Conservation (phyloP, 2,113 vertebrate species). For the Ornithorhynchus anatinus region DNA sequence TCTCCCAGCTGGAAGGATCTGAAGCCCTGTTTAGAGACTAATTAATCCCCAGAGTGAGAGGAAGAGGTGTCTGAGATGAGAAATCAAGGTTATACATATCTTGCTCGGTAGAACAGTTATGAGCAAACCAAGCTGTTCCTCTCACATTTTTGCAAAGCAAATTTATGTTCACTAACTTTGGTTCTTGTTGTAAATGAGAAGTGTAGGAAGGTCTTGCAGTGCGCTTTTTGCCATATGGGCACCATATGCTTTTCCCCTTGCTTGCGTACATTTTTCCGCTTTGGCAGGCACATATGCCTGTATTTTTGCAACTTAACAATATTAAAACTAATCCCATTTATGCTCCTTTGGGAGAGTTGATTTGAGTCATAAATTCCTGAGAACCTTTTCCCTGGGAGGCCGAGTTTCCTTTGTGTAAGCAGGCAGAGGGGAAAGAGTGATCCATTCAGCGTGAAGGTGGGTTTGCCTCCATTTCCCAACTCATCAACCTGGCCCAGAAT, state of each 20-base stretch:
- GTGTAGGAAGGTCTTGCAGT: conserved; percentile 63
- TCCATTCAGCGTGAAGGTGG: no score
- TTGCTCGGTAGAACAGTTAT: conserved; percentile 64
- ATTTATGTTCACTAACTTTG: conserved; percentile 63
- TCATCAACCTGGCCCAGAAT: not conserved
- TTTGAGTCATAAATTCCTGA: conserved; percentile 51
- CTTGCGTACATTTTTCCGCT: conserved; percentile 62
- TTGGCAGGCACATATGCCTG: conserved; percentile 68
- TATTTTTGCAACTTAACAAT: conserved; percentile 67
- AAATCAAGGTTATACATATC: conserved; percentile 68
- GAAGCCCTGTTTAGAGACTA: conserved; percentile 49
- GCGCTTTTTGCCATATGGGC: conserved; percentile 64
- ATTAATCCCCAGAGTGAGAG: conserved; percentile 61
- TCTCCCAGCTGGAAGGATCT: conserved; percentile 7
- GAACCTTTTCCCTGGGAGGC: conserved; percentile 37
- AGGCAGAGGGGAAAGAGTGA: not conserved
- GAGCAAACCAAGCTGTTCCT: conserved; percentile 68
- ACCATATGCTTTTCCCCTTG: conserved; percentile 62
- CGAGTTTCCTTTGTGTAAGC: conserved; percentile 21
- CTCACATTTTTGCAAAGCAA: conserved; percentile 61
- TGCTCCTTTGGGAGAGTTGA: conserved; percentile 55
- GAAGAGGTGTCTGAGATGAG: conserved; percentile 59
- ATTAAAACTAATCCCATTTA: conserved; percentile 67
- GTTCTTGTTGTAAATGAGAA: conserved; percentile 60
- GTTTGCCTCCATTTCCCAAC: no score